phyloP scores from a whole-genome alignment of 2,113 vertebrate genomes.

The Cacatua alba region DNA sequence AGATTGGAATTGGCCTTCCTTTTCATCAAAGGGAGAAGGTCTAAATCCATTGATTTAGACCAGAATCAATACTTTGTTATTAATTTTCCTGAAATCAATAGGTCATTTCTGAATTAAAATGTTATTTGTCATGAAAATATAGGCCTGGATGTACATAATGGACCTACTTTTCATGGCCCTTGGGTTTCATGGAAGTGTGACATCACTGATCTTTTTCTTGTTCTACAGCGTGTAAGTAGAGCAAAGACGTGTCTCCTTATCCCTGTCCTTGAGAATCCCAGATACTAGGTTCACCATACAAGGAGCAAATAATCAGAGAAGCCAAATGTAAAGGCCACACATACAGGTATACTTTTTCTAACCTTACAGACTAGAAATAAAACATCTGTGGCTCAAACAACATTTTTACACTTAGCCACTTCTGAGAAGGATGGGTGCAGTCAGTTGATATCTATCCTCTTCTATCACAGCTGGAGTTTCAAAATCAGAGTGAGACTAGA shows the following conservation, averaged over 20 bases:
- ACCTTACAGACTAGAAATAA: not conserved
- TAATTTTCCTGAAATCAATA: constrained; percentile 15
- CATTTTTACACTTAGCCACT: not conserved
- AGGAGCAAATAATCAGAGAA: not conserved
- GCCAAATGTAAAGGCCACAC: not conserved
- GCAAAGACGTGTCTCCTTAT: not conserved
- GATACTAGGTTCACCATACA: not conserved
- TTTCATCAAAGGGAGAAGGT: not conserved
- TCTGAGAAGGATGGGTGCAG: not conserved
- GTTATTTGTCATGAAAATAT: not conserved
- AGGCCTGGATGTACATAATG: not conserved
- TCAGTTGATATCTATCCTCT: not conserved
- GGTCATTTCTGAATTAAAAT: constrained; percentile 5
- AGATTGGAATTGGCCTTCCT: not conserved
- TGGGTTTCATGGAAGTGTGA: not conserved
- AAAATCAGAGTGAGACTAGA: not conserved
- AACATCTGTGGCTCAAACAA: not conserved
- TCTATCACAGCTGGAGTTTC: not conserved
- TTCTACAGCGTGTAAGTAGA: not conserved
- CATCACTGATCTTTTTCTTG: not conserved
- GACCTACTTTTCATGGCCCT: not conserved
- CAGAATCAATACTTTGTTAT: constrained; percentile 4
- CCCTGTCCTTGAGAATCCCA: not conserved
- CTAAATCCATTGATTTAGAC: not conserved
- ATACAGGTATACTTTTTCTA: not conserved